Conservation (phyloP, 2,888 invertebrate genomes). For the Teleiodes luculella region DNA sequence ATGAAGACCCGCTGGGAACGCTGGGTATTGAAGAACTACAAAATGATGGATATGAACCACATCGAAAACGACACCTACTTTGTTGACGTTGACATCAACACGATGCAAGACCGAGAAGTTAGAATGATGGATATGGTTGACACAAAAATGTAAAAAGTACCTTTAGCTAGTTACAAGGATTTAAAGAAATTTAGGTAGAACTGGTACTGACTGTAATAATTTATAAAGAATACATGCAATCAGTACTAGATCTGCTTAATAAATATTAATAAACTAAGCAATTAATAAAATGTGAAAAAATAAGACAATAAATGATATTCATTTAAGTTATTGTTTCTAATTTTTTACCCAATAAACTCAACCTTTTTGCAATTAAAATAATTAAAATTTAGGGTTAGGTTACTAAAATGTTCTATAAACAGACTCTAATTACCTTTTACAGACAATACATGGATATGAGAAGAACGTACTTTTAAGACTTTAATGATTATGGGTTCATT, state of each 20-base stretch:
- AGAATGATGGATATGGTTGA: not conserved
- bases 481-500: too few relatives aligned
- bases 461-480: too few relatives aligned
- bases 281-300: not conserved
- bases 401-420: too few relatives aligned
- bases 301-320: not conserved
- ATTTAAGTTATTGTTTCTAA: not conserved
- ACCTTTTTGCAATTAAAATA: too few relatives aligned
- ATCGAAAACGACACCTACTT: constrained; percentile 44
- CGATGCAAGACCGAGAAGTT: constrained; percentile 21
- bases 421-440: too few relatives aligned
- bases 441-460: too few relatives aligned
- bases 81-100: constrained; percentile 45
- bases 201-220: not conserved
- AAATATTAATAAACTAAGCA: not conserved
- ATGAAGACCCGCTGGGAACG: constrained; percentile 66
- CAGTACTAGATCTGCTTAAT: not conserved
- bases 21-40: constrained; percentile 57
- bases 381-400: too few relatives aligned
- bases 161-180: not conserved
- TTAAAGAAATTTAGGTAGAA: not conserved
- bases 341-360: too few relatives aligned
- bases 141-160: not conserved
- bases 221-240: too few relatives aligned
- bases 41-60: constrained; percentile 49